Conservation (phyloP, 92 coral and sea anemone species). For the Bergia puertoricense region DNA sequence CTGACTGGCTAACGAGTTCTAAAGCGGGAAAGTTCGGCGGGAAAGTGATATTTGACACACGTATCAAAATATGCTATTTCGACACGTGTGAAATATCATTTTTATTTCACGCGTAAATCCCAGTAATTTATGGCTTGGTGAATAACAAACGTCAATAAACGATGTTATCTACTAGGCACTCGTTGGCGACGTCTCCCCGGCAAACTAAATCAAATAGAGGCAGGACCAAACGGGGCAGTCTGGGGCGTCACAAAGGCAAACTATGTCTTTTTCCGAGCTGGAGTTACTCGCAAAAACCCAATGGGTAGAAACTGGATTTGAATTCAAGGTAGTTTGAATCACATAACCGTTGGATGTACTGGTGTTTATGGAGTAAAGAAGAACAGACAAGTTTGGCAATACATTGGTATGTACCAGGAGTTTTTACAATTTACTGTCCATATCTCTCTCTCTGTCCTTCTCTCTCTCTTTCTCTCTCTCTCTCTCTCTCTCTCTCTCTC, state of each 20-base stretch:
- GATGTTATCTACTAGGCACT: neutral
- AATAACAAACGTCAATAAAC: too few species aligned
- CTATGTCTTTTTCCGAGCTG: neutral
- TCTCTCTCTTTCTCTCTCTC: too few species aligned
- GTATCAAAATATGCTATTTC: too few species aligned
- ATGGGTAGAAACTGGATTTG: neutral
- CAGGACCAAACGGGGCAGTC: constrained; percentile 9
- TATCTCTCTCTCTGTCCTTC: too few species aligned
- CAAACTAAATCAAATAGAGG: neutral
- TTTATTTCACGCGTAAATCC: too few species aligned
- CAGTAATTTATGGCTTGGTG: too few species aligned
- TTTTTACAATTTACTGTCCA: too few species aligned
- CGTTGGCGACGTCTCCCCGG: neutral
- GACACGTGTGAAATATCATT: too few species aligned
- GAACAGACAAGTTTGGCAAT: neutral
- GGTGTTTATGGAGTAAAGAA: constrained; percentile 9
- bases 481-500: too few species aligned
- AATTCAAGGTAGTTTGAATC: neutral
- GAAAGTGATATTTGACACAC: too few species aligned
- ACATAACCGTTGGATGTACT: constrained; percentile 1
- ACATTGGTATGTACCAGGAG: neutral
- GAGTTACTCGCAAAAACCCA: constrained; percentile 1
- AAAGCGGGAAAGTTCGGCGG: too few species aligned
- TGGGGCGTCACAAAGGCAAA: neutral
- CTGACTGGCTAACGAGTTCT: too few species aligned